These are phyloP conservation scores for Hemistola chrysoprasaria DNA, from an alignment of 2,888 invertebrate species.

Conservation along the genomic window DNA sequence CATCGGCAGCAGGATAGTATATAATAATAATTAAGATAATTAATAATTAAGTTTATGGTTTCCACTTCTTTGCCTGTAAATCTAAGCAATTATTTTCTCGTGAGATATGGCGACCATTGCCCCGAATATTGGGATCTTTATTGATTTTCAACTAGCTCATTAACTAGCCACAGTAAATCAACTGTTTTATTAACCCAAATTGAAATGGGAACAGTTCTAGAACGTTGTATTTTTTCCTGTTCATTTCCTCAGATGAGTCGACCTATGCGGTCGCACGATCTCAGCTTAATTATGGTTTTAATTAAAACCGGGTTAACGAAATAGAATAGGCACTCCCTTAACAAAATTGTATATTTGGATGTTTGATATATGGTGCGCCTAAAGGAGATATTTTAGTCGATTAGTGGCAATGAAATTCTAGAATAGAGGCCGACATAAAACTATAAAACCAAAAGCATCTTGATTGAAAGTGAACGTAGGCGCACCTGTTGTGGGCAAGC, in stretches of 20 bases:
- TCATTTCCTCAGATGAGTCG: slow-evolving; percentile 42
- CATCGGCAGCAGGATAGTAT: slow-evolving; percentile 4
- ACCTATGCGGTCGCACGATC: slow-evolving; percentile 43
- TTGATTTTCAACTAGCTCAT: slow-evolving; percentile 19
- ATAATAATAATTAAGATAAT: too few relatives aligned
- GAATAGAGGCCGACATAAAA: slow-evolving; percentile 12
- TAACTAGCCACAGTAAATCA: slow-evolving; percentile 24
- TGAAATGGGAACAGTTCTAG: slow-evolving; percentile 28
- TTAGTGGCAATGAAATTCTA: slow-evolving; percentile 6
- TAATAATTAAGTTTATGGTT: not conserved
- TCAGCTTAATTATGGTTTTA: slow-evolving; percentile 41
- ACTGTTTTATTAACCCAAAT: slow-evolving; percentile 32
- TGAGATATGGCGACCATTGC: slow-evolving; percentile 15
- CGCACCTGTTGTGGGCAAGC: slow-evolving; percentile 65
- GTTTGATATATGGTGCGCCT: slow-evolving; percentile 4
- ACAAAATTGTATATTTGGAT: slow-evolving; percentile 10
- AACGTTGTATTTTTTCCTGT: slow-evolving; percentile 30
- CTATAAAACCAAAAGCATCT: slow-evolving; percentile 55
- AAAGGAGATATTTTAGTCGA: slow-evolving; percentile 4
- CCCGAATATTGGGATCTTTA: slow-evolving; percentile 13
- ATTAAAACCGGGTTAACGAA: slow-evolving; percentile 38
- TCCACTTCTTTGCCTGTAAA: slow-evolving; percentile 8
- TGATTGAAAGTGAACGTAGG: slow-evolving; percentile 72
- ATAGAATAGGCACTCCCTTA: slow-evolving; percentile 7
- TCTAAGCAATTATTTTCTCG: slow-evolving; percentile 9